Evolutionary conservation across 1,140 invertebrate genomes (phyloP), one percentile per base, ranked within the genome.

Genomic region (Macrotrachela quadricornifera): DNA sequence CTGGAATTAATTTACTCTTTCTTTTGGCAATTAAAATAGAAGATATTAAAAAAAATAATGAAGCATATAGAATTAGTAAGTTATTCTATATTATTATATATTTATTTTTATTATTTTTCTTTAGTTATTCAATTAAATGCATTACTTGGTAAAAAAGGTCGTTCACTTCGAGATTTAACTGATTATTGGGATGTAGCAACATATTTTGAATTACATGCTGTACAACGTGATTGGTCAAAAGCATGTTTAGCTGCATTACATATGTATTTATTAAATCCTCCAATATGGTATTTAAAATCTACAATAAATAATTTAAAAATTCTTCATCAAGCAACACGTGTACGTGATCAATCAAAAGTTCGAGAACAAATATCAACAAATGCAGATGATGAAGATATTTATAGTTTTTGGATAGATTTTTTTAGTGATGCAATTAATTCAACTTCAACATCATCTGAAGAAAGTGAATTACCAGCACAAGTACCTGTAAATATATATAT

Each of bases 121-220:
- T 30, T 59, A 79, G 85, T 82, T 52, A 85, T 94, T 76, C 82
- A 88, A 6, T 69, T 99, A 46, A 97, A 96, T 68, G 92, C 92
- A 74, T 73, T 96, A 44, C 95, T 99, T 64, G 92, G 94, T 0
- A 85, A 90, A 63, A 97, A 97, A 69, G 92, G 92, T 17, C 21
- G 21, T 30, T 90, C 84, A 64, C 68, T 99, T 15, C 79, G 79
- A 0, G 85, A 83, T 16, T 70, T 97, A 4, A 83, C 81, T 60
- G 91, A 97, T 63, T 99, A 99, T 64, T 99, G 94, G 94, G 90
- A 94, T 71, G 88, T 97, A 10, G 94, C 94, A 0, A 97, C 91
- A 1, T 97, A 95, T 71, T 97, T 99, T 71, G 94, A 99, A 71
- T 95, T 97, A 51, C 88, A 85, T 51, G 91, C 97, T 1, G 71